phyloP scores from a whole-genome alignment of 2,113 vertebrate genomes.

The Cynoglossus semilaevis region DNA sequence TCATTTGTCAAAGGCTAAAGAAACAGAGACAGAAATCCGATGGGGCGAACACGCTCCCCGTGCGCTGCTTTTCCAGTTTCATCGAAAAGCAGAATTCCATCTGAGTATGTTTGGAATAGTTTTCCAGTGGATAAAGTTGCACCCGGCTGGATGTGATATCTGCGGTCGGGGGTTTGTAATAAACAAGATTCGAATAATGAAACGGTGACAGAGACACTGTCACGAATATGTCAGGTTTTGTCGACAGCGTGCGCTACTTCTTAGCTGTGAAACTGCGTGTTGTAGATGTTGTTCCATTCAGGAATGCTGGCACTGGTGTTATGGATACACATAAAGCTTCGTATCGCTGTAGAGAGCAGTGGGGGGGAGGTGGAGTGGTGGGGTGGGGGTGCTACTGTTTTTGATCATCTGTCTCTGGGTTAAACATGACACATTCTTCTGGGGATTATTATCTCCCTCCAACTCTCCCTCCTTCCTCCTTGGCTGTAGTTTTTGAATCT shows the following conservation, averaged over 20 bases:
- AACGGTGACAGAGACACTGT: neutral
- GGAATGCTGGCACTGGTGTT: slow-evolving; percentile 56
- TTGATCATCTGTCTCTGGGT: slow-evolving; percentile 67
- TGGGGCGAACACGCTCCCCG: slow-evolving; percentile 44
- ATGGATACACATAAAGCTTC: slow-evolving; percentile 54
- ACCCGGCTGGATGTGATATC: slow-evolving; percentile 17
- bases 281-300: slow-evolving; percentile 29
- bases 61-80: slow-evolving; percentile 26
- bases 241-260: slow-evolving; percentile 3
- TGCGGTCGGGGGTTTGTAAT: slow-evolving; percentile 16
- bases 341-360: slow-evolving; percentile 24
- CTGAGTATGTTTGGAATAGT: slow-evolving; percentile 69
- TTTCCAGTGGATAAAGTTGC: slow-evolving; percentile 41
- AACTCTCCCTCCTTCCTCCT: slow-evolving; percentile 24
- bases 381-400: slow-evolving; percentile 65
- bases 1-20: slow-evolving; percentile 74
- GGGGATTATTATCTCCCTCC: slow-evolving; percentile 58
- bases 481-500: neutral
- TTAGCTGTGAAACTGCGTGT: slow-evolving; percentile 19
- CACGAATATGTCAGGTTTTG: neutral
- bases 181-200: slow-evolving; percentile 3
- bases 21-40: slow-evolving; percentile 65
- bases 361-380: no score
- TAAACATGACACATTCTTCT: slow-evolving; percentile 72
- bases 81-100: slow-evolving; percentile 59